phyloP scores from a whole-genome alignment of 37 sponge, comb jelly and placozoan genomes.

The Diacarnus erythraeanus region DNA sequence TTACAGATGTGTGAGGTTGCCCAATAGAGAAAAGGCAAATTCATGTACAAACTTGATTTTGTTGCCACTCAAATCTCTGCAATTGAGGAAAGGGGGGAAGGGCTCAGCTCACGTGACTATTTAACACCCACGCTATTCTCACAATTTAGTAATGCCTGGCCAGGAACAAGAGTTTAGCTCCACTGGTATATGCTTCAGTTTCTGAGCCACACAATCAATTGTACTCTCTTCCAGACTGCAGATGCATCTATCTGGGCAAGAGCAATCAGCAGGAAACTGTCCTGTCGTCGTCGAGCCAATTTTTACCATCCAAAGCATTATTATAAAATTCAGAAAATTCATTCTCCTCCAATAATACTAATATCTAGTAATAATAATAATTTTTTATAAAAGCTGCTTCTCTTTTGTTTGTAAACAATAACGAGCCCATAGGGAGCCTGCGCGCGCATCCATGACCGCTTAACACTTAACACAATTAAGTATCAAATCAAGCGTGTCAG shows the following conservation, averaged over 20 bases:
- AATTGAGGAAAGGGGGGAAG: slow-evolving; percentile 18
- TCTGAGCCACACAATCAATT: slow-evolving; percentile 36
- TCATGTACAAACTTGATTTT: neutral
- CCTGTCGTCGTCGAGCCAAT: too few species aligned
- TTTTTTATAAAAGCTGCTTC: too few species aligned
- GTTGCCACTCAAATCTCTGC: slow-evolving; percentile 63
- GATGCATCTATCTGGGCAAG: slow-evolving; percentile 33
- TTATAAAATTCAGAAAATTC: neutral
- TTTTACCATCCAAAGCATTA: neutral
- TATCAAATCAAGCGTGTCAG: too few species aligned
- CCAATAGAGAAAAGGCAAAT: slow-evolving; percentile 25
- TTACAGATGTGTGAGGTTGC: slow-evolving; percentile 48
- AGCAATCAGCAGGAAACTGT: slow-evolving; percentile 12
- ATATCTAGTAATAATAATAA: too few species aligned
- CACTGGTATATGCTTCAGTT: slow-evolving; percentile 16
- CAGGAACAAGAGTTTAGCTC: slow-evolving; percentile 39
- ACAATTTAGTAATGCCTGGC: slow-evolving; percentile 37
- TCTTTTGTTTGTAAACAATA: too few species aligned
- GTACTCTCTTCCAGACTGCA: slow-evolving; percentile 5
- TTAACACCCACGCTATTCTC: slow-evolving; percentile 1
- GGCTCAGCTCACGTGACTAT: slow-evolving; percentile 1
- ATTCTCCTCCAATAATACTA: too few species aligned
- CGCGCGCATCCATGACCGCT: too few species aligned
- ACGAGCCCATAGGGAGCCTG: too few species aligned
- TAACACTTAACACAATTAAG: too few species aligned